Evolutionary conservation across 1,140 invertebrate genomes (phyloP), one percentile per base, ranked within the genome.

Genomic region (Chironomus tepperi): DNA sequence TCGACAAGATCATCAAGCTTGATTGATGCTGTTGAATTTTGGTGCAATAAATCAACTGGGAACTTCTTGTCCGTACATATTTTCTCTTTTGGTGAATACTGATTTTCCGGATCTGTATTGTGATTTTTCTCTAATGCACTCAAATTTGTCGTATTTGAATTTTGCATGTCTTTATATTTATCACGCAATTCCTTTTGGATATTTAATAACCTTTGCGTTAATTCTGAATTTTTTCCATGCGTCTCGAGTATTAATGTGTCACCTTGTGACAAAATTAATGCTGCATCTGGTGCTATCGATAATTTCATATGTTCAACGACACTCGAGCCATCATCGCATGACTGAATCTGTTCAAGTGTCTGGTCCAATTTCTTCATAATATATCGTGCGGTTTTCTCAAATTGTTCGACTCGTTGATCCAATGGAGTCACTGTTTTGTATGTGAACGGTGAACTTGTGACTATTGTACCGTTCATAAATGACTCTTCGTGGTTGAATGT

Each of bases 191-290:
- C 78, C 1, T 79, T 81, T 75, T 82, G 81, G 0, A 79, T 79
- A 19, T 78, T 76, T 79, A 82, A 81, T 1, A 82, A 80, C 2
- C 79, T 74, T 0, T 79, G 79, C 0, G 81, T 81, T 2, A 83
- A 77, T 75, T 78, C 78, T 16, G 79, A 79, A 73, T 80, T 79
- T 73, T 78, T 82, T 16, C 81, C 81, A 75, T 89, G 88, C 1
- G 89, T 87, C 74, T 85, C 86, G 77, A 90, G 84, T 0, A 93
- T 89, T 43, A 93, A 82, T 67, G 89, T 89, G 79, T 93, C 91
- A 1, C 92, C 91, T 79, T 88, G 88, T 12, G 91, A 93, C 70
- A 94, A 93, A 16, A 93, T 82, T 67, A 89, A 88, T 10, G 91
- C 91, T 74, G 91, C 91, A 80, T 93, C 91, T 0, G 91, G 90